Percentiles rank a stretch among this genome's conserved stretches.
Conservation (phyloP, 2,113 vertebrate genomes). For the Myodes glareolus region DNA sequence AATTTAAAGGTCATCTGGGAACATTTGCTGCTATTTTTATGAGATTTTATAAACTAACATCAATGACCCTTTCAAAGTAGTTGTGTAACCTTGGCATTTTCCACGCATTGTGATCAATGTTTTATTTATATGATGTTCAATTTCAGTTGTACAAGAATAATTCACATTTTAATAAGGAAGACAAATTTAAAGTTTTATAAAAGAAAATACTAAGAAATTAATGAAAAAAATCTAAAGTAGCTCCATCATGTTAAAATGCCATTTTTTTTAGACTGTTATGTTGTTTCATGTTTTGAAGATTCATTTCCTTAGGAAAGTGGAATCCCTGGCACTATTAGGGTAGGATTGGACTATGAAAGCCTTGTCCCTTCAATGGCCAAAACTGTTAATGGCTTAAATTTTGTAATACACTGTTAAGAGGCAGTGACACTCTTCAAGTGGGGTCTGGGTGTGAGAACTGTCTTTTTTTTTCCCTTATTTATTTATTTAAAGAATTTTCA, state of each 20-base stretch:
- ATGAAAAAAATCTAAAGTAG: constrained; percentile 17
- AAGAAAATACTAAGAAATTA: not conserved
- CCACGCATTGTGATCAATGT: constrained; percentile 60
- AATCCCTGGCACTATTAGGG: not conserved
- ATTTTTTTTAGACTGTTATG: not conserved
- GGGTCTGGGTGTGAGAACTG: not conserved
- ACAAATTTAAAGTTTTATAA: constrained; percentile 51
- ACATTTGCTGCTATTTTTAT: not conserved
- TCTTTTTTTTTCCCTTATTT: too few relatives aligned
- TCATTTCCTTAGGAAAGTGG: not conserved
- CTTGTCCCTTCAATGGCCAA: not conserved
- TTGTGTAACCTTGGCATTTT: not conserved
- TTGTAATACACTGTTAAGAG: not conserved
- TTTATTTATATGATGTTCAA: constrained; percentile 37
- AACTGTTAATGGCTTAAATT: not conserved
- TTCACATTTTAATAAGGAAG: constrained; percentile 2
- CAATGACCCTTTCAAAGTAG: not conserved
- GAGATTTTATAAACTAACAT: not conserved
- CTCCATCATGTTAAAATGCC: constrained; percentile 15
- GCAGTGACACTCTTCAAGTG: not conserved
- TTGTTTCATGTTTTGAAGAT: not conserved
- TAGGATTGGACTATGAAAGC: too few relatives aligned
- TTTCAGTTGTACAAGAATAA: not conserved
- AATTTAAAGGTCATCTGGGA: not conserved
- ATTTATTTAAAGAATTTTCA: too few relatives aligned